A percentile compares a stretch with the other conserved stretches of the same genome.
Conservation (phyloP, 35 echinoderm and acorn worm genomes). For the Ophiothrix spiculata region DNA sequence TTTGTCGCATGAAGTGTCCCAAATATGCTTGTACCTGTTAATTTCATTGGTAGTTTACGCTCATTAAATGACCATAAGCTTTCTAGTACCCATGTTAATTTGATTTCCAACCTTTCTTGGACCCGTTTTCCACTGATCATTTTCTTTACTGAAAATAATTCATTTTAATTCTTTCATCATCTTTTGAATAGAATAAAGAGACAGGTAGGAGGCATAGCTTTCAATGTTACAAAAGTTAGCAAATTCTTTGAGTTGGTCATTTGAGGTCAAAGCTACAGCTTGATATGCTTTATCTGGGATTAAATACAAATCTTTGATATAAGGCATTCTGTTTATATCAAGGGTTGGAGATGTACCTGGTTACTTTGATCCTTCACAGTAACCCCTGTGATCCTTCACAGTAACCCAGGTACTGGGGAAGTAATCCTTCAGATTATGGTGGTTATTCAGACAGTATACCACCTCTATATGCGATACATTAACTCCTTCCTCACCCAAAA, state of each 20-base stretch:
- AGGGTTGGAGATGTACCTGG: not conserved
- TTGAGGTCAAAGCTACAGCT: not conserved
- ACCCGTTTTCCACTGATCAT: not conserved
- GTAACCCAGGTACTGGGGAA: too few relatives aligned
- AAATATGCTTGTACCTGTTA: constrained; percentile 1
- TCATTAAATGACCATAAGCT: not conserved
- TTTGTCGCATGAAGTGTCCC: constrained; percentile 6
- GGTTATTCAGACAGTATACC: not conserved
- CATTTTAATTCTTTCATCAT: not conserved
- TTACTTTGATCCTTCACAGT: not conserved
- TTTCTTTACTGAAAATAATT: not conserved
- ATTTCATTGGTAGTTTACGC: not conserved
- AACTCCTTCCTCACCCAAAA: not conserved
- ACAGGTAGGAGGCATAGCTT: too few relatives aligned
- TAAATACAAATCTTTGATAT: not conserved
- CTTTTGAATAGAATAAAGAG: not conserved
- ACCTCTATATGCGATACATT: not conserved
- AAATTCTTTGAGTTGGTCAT: not conserved
- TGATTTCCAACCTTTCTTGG: not conserved
- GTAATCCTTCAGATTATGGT: too few relatives aligned
- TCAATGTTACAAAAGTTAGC: too few relatives aligned
- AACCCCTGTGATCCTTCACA: too few relatives aligned
- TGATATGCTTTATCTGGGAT: not conserved
- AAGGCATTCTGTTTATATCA: not conserved
- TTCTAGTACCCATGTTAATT: not conserved